Evolutionary conservation across 2,888 invertebrate species (phyloP), one percentile per base, ranked within the genome.

Genomic region (Pyrrhosoma nymphula): DNA sequence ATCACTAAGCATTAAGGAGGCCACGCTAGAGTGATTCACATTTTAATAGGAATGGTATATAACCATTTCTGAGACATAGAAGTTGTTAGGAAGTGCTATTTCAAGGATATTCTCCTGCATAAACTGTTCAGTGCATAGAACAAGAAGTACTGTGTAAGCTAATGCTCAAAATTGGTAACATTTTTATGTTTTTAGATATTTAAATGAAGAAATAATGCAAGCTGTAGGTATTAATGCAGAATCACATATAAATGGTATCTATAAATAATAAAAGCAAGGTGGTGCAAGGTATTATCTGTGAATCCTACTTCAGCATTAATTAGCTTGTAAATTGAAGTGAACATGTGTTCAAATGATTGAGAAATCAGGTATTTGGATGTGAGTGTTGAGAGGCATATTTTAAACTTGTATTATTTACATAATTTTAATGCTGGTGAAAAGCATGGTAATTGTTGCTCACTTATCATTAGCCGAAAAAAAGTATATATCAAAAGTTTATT

Each of bases 381-480:
- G 69, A 55, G 75, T 93, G 69, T 93, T 63, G 69, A 93, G 93
- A 47, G 60, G 60, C 39, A 39, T 93, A 93, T 93, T 93, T 91
- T 93, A 93, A 93, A 89, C 47, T 60, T 69, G 69, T 93, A 93
- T 69, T 69, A 93, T 93, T 93, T 69, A 93, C n/a, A 69, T 69
- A 63, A 60, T 93, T 93, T 69, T 93, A 63, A 63, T 69, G 69
- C 39, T 91, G 91, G 91, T 93, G 75, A 69, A 93, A 93, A 93
- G 93, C 63, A 93, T 93, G 69, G 93, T 47, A 93, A 93, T 69
- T 69, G 93, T 93, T 93, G 93, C 93, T 93, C 93, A 93, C 93
- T 75, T 93, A 93, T 69, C 39, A 69, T 93, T 93, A 93, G 93
- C 93, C 47, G 93, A 93, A 75, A 69, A 47, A 93, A 93, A 89